Conservation (phyloP, 1,140 invertebrate species). For the Paraescarpia echinospica region DNA sequence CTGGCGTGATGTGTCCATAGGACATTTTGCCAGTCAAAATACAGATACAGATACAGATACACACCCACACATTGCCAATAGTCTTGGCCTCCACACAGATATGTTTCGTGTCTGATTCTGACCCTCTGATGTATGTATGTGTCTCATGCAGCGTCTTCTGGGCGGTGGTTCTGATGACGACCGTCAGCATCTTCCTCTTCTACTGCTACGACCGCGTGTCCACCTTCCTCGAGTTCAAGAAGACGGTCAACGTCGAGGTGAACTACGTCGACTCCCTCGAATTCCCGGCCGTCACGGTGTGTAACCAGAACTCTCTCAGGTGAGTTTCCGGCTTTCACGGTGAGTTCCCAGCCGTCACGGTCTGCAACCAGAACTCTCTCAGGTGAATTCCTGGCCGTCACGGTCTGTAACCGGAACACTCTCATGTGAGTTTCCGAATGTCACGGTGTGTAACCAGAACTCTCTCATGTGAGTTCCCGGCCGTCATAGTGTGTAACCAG, state of each 20-base stretch:
- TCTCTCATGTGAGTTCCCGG: conserved; percentile 35
- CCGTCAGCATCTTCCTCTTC: conserved; percentile 5
- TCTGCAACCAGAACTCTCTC: too few species aligned
- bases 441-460: conserved; percentile 50
- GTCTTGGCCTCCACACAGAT: too few species aligned
- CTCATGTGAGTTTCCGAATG: conserved; percentile 38
- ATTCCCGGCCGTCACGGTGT: conserved; percentile 46
- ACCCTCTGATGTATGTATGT: too few species aligned
- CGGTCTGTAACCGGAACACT: conserved; percentile 41
- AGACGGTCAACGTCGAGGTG: conserved; percentile 36
- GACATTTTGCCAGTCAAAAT: too few species aligned
- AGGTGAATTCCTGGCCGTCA: neutral
- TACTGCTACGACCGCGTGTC: conserved; percentile 17
- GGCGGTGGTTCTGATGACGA: neutral
- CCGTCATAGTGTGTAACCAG: neutral
- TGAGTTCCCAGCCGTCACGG: conserved; percentile 20
- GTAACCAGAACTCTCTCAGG: conserved; percentile 46
- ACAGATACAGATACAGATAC: too few species aligned
- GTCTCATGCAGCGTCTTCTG: neutral
- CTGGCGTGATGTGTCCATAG: too few species aligned
- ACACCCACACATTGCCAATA: too few species aligned
- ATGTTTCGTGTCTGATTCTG: too few species aligned
- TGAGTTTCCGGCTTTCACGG: conserved; percentile 42
- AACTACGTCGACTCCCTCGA: conserved; percentile 42
- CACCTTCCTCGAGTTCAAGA: conserved; percentile 20